phyloP scores from a whole-genome alignment of 2,113 vertebrate species.

The Pseudorhombus dupliciocellatus region DNA sequence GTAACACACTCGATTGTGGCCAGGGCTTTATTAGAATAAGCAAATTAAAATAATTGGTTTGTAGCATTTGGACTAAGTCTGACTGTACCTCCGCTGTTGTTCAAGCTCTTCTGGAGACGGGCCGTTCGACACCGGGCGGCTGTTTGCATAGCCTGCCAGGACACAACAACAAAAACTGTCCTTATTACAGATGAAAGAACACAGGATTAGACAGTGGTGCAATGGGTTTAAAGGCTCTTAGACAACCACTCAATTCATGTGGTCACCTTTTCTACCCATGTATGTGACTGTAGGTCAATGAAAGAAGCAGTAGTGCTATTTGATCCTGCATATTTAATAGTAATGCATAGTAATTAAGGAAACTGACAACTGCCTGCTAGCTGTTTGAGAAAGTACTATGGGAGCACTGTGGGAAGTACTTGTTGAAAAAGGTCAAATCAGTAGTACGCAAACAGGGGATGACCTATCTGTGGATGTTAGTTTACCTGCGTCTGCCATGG shows the following conservation, averaged over 20 bases:
- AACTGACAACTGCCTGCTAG: too few relatives aligned
- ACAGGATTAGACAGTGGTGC: not conserved
- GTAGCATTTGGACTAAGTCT: not conserved
- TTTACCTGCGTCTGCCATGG: slow-evolving; percentile 78
- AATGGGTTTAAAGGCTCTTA: slow-evolving; percentile 4
- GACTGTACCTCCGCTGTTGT: slow-evolving; percentile 85
- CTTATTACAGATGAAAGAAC: not conserved
- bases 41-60: not conserved
- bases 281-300: not conserved
- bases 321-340: too few relatives aligned
- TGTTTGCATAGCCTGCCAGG: slow-evolving; percentile 72
- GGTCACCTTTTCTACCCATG: not conserved
- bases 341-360: too few relatives aligned
- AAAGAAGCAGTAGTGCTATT: too few relatives aligned
- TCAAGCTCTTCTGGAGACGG: slow-evolving; percentile 87
- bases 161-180: slow-evolving; percentile 26
- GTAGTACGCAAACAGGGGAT: not conserved
- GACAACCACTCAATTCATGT: not conserved
- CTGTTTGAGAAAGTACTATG: too few relatives aligned
- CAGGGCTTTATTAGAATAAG: not conserved
- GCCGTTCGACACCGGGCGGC: slow-evolving; percentile 84
- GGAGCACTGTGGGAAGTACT: too few relatives aligned
- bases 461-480: not conserved
- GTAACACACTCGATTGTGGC: not conserved
- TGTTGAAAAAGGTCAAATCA: not conserved